phyloP scores from a whole-genome alignment of 2,113 vertebrate species.

The Epinephelus lanceolatus region DNA sequence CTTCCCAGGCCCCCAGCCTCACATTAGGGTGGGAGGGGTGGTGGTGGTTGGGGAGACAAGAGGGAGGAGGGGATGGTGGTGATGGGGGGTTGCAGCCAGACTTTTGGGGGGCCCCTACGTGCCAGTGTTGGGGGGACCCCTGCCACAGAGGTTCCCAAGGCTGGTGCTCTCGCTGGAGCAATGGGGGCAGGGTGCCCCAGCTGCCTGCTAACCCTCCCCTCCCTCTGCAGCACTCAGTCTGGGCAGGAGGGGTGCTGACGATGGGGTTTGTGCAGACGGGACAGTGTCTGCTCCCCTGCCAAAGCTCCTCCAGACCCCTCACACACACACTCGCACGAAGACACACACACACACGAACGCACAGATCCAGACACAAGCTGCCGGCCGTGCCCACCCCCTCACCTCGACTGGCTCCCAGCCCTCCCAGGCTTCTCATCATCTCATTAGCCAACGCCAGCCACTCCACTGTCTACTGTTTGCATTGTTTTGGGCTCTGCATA shows the following conservation, averaged over 20 bases:
- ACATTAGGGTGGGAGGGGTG: conserved; percentile 73
- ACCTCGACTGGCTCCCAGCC: conserved; percentile 68
- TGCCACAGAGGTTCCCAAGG: conserved; percentile 84
- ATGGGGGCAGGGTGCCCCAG: conserved; percentile 84
- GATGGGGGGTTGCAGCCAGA: conserved; percentile 75
- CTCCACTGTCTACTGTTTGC: conserved; percentile 82
- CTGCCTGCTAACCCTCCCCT: conserved; percentile 77
- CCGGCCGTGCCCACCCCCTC: conserved; percentile 70
- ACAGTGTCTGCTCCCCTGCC: conserved; percentile 81
- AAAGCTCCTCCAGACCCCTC: conserved; percentile 69
- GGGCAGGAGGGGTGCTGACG: conserved; percentile 72
- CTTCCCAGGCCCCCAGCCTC: conserved; percentile 86
- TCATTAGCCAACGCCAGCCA: conserved; percentile 83
- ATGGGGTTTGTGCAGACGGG: conserved; percentile 72
- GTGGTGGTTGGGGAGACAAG: conserved; percentile 64
- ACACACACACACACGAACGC: conserved; percentile 50
- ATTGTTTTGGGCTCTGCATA: conserved; percentile 87
- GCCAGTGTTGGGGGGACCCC: conserved; percentile 80
- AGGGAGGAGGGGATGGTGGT: conserved; percentile 55
- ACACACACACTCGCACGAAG: conserved; percentile 47
- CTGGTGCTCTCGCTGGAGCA: conserved; percentile 74
- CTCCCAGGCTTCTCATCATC: conserved; percentile 81
- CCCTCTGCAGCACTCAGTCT: conserved; percentile 69
- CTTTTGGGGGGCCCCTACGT: conserved; percentile 82
- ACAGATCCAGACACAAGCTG: conserved; percentile 80